Evolutionary conservation across 2,888 invertebrate species (phyloP).

Genomic region (Melangyna quadrimaculata): DNA sequence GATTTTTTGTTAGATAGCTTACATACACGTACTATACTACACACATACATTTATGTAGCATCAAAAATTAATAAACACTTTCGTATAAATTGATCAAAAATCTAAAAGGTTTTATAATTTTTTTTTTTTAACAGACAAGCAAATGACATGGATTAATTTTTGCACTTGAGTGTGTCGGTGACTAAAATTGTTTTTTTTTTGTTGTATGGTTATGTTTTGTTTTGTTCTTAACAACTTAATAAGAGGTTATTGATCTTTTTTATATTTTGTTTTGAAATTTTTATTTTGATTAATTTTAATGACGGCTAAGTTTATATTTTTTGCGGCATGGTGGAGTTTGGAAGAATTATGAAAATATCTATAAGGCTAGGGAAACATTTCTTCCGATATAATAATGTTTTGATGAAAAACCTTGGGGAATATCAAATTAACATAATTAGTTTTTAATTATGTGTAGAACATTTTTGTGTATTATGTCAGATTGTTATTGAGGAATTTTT

Average conservation of each 20-base stretch:
- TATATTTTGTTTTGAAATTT: background rate
- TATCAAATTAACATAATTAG: conserved; percentile 45
- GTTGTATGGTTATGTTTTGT: no score
- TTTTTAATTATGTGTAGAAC: conserved; percentile 25
- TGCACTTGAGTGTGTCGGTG: conserved; percentile 9
- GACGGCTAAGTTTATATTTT: background rate
- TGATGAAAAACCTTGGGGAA: background rate
- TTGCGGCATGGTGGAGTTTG: no score
- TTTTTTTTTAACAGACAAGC: conserved; percentile 3
- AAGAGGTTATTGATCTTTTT: conserved; percentile 51
- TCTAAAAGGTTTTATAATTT: conserved; percentile 22
- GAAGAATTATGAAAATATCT: background rate
- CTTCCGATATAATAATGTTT: background rate
- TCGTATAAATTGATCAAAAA: conserved; percentile 1
- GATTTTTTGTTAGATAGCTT: no score
- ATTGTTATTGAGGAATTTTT: conserved; percentile 1
- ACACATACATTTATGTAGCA: background rate
- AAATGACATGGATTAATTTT: conserved; percentile 46
- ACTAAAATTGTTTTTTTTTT: background rate
- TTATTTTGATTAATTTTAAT: background rate
- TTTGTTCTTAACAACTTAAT: conserved; percentile 10
- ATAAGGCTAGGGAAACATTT: background rate
- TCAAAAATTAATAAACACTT: background rate
- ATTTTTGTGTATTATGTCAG: background rate
- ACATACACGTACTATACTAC: no score